phyloP scores from a whole-genome alignment of 1,140 invertebrate genomes.

The Lepidurus apus region DNA sequence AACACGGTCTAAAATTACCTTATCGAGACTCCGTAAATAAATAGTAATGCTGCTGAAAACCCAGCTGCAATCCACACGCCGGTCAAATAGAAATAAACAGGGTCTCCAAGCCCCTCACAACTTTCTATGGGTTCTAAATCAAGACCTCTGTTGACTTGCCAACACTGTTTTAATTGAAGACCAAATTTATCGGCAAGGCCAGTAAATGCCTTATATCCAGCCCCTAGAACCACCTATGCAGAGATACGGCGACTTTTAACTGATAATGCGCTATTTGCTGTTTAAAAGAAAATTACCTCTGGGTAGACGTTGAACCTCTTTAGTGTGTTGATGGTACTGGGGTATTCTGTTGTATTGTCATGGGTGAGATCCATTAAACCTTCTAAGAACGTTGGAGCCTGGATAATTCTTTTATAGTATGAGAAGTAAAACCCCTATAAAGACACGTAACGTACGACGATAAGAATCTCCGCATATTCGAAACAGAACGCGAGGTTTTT shows the following conservation, averaged over 20 bases:
- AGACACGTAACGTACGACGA: conserved; percentile 35
- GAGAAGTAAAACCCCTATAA: conserved; percentile 78
- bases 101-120: conserved; percentile 70
- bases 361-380: conserved; percentile 60
- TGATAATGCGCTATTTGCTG: not conserved
- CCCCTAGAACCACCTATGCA: conserved; percentile 54
- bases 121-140: conserved; percentile 59
- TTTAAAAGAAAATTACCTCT: conserved; percentile 56
- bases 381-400: conserved; percentile 56
- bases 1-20: conserved; percentile 48
- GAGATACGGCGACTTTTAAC: not conserved
- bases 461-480: conserved; percentile 32
- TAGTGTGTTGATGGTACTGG: conserved; percentile 69
- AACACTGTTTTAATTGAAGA: conserved; percentile 51
- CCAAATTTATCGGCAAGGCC: conserved; percentile 42
- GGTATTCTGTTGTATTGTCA: conserved; percentile 73
- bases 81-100: conserved; percentile 68
- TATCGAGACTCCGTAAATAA: conserved; percentile 53
- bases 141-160: conserved; percentile 58
- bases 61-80: conserved; percentile 61
- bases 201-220: conserved; percentile 52
- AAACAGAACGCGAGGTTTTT: conserved; percentile 37
- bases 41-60: conserved; percentile 57
- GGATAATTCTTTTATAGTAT: conserved; percentile 73
- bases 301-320: conserved; percentile 76